Evolutionary conservation across 1,140 invertebrate species (phyloP).

Genomic region (Palaemon carinicauda): DNA sequence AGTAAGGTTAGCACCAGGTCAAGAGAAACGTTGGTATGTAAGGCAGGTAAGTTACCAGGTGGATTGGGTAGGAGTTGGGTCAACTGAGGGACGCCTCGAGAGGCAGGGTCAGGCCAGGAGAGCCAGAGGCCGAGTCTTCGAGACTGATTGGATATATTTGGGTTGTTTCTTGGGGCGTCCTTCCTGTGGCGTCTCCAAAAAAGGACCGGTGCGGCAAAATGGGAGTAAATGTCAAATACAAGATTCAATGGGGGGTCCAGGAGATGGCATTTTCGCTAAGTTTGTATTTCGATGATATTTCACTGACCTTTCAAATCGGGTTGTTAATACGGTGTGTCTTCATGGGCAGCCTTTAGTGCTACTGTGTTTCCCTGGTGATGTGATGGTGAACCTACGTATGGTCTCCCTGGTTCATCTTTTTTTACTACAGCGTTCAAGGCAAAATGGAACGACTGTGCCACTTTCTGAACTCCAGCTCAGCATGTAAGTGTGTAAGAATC

Average conservation of each 20-base stretch:
- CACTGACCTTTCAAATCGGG: slow-evolving; percentile 42
- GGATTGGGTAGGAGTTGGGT: too few species aligned
- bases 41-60: too few species aligned
- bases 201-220: slow-evolving; percentile 10
- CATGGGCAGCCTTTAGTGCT: neutral
- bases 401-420: neutral
- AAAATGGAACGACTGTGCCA: neutral
- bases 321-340: slow-evolving; percentile 41
- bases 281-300: slow-evolving; percentile 54
- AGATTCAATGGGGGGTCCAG: slow-evolving; percentile 36
- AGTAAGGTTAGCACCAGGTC: too few species aligned
- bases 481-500: too few species aligned
- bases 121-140: too few species aligned
- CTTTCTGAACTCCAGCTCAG: neutral
- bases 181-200: too few species aligned
- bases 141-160: too few species aligned
- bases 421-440: neutral
- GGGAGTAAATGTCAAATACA: slow-evolving; percentile 47
- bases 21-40: too few species aligned
- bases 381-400: neutral
- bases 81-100: too few species aligned
- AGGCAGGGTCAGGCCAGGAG: too few species aligned
- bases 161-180: too few species aligned
- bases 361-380: slow-evolving; percentile 26
- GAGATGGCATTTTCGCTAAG: slow-evolving; percentile 50